Evolutionary conservation across 2,888 invertebrate genomes (phyloP).

Genomic region (Cheilosia soror): DNA sequence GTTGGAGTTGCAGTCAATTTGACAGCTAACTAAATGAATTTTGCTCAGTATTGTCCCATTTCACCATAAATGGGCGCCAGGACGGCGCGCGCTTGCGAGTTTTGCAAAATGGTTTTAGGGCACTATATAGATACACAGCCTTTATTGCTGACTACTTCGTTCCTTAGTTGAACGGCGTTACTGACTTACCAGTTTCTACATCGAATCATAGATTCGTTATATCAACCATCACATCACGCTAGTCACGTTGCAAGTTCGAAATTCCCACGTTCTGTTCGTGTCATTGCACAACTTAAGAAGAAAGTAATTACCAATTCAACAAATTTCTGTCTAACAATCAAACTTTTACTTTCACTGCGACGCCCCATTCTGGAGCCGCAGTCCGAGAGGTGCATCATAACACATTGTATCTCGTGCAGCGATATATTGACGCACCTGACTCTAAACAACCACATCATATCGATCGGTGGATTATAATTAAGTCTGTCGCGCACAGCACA

Average conservation of each 20-base stretch:
- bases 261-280: slow-evolving; percentile 4
- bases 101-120: too few relatives aligned
- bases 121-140: too few relatives aligned
- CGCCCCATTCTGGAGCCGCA: slow-evolving; percentile 39
- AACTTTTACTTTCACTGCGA: slow-evolving; percentile 41
- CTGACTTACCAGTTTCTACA: neutral
- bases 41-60: too few relatives aligned
- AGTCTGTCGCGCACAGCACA: neutral
- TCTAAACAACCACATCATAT: neutral
- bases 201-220: neutral
- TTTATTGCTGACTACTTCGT: too few relatives aligned
- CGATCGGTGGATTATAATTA: slow-evolving; percentile 1
- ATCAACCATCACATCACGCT: neutral
- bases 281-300: neutral
- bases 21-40: too few relatives aligned
- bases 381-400: slow-evolving; percentile 1
- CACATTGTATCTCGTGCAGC: slow-evolving; percentile 2
- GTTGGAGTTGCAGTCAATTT: too few relatives aligned
- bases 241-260: neutral
- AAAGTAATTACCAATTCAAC: neutral
- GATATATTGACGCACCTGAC: neutral
- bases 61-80: too few relatives aligned
- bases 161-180: too few relatives aligned
- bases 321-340: neutral
- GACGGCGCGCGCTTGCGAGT: too few relatives aligned